Percentiles rank a stretch among this genome's conserved stretches.
These are phyloP conservation scores for Lochmaea crataegi DNA, from an alignment of 2,888 invertebrate species.

Conservation along the genomic window DNA sequence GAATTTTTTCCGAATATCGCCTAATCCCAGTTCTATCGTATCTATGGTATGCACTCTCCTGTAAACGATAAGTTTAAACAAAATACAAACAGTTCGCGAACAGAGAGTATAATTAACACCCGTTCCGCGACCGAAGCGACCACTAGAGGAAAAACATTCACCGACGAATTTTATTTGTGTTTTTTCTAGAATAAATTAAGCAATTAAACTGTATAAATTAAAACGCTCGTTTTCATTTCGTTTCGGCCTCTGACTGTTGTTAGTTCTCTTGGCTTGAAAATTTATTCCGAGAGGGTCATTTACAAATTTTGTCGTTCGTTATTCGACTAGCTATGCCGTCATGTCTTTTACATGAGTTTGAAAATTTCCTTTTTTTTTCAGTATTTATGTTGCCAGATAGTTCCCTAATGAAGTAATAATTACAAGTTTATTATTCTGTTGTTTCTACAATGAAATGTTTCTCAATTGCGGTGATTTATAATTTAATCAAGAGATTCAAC, in stretches of 20 bases:
- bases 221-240: slow-evolving; percentile 17
- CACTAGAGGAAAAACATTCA: neutral
- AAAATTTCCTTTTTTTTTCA: too few species aligned
- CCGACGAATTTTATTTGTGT: slow-evolving; percentile 17
- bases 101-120: neutral
- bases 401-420: too few species aligned
- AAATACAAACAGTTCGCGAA: slow-evolving; percentile 12
- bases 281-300: slow-evolving; percentile 21
- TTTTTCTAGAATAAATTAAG: slow-evolving; percentile 30
- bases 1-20: too few species aligned
- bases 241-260: slow-evolving; percentile 12
- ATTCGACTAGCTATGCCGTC: neutral
- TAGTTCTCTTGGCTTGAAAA: neutral
- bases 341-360: too few species aligned
- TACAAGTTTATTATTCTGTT: too few species aligned
- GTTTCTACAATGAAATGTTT: too few species aligned
- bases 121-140: neutral
- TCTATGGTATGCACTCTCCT: too few species aligned
- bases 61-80: neutral
- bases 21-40: too few species aligned
- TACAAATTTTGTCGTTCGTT: slow-evolving; percentile 15
- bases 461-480: too few species aligned
- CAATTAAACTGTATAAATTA: slow-evolving; percentile 31
- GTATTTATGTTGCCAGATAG: too few species aligned
- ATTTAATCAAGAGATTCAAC: too few species aligned